phyloP scores from a whole-genome alignment of 2,797 vertebrate genomes.

The Siniperca scherzeri region DNA sequence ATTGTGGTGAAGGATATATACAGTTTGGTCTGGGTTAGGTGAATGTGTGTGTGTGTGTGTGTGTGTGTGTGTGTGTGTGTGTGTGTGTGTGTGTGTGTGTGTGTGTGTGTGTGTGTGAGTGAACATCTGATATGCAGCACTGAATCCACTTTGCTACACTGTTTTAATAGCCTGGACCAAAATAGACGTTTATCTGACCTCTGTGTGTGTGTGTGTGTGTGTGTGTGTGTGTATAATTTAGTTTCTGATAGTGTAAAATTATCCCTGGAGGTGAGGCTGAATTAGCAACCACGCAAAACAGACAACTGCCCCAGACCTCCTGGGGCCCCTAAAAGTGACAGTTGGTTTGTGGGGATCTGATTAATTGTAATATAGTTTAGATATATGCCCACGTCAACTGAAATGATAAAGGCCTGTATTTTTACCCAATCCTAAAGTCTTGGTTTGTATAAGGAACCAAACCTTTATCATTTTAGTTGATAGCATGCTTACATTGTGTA shows the following conservation, averaged over 20 bases:
- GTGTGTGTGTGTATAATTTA: constrained; percentile 22
- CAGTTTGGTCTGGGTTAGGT: neutral
- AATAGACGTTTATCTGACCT: constrained; percentile 68
- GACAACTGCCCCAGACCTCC: constrained; percentile 25
- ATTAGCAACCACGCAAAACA: constrained; percentile 31
- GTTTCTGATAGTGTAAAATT: constrained; percentile 46
- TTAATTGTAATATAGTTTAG: neutral
- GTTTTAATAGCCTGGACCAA: constrained; percentile 58
- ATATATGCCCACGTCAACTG: neutral
- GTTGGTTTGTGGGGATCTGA: constrained; percentile 11
- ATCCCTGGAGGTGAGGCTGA: constrained; percentile 15
- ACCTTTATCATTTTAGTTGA: neutral
- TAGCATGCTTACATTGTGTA: neutral
- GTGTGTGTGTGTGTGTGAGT: constrained; percentile 4
- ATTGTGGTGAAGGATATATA: constrained; percentile 9
- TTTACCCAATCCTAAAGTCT: neutral
- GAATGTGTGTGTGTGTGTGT: constrained; percentile 1
- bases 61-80: neutral
- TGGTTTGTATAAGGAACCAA: neutral
- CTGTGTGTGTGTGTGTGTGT: constrained; percentile 6
- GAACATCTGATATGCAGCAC: constrained; percentile 31
- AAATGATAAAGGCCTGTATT: neutral
- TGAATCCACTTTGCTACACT: constrained; percentile 51
- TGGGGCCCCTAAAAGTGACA: constrained; percentile 15
- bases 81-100: neutral